Evolutionary conservation across 2,888 invertebrate species (phyloP).

Genomic region (Mesorhabditis spiculigera): DNA sequence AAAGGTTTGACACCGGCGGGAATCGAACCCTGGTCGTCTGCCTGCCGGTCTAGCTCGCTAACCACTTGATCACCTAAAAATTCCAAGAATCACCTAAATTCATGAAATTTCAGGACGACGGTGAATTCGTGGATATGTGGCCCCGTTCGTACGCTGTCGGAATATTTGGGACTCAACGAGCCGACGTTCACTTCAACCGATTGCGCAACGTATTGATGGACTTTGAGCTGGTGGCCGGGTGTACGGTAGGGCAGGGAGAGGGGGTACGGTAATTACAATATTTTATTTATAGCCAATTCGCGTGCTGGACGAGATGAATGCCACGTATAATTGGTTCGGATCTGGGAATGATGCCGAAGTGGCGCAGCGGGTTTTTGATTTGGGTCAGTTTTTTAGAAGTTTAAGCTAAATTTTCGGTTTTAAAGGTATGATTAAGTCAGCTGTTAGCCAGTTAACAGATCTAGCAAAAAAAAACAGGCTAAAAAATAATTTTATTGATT

Average conservation of each 20-base stretch:
- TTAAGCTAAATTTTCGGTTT: neutral
- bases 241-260: constrained; percentile 14
- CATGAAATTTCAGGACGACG: constrained; percentile 13
- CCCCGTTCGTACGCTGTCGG: constrained; percentile 80
- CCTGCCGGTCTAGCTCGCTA: too few relatives aligned
- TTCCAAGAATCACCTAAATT: too few relatives aligned
- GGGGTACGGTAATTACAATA: neutral
- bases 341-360: constrained; percentile 71
- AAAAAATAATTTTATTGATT: too few relatives aligned
- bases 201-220: constrained; percentile 74
- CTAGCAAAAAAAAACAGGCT: too few relatives aligned
- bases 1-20: too few relatives aligned
- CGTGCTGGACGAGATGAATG: constrained; percentile 71
- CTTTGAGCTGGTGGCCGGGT: constrained; percentile 82
- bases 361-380: constrained; percentile 65
- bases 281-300: neutral
- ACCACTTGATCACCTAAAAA: too few relatives aligned
- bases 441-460: too few relatives aligned
- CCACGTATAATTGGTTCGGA: constrained; percentile 95
- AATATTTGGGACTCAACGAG: constrained; percentile 82
- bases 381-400: constrained; percentile 6
- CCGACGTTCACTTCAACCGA: constrained; percentile 82
- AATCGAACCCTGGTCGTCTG: too few relatives aligned
- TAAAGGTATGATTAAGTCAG: too few relatives aligned
- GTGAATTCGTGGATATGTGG: constrained; percentile 57